These are phyloP conservation scores for Herpailurus yagouaroundi DNA, from an alignment of 2,113 vertebrate genomes.

Conservation along the genomic window DNA sequence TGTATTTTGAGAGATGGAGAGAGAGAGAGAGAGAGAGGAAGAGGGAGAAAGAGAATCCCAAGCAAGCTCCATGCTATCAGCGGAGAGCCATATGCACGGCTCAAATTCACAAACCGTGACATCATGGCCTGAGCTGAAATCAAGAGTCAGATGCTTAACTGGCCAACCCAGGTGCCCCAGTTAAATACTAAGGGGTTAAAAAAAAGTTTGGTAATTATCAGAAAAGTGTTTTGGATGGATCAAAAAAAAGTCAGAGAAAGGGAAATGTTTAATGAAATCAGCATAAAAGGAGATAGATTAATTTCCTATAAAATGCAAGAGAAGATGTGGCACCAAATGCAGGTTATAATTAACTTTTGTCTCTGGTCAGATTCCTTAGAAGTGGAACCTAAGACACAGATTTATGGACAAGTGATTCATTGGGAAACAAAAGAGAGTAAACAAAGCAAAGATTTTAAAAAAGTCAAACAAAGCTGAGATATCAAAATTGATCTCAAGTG, in stretches of 20 bases:
- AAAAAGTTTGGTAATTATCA: not conserved
- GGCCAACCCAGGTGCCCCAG: too few relatives aligned
- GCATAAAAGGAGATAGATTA: not conserved
- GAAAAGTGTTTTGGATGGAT: not conserved
- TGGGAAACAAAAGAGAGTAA: not conserved
- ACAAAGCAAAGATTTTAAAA: not conserved
- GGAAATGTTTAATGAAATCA: not conserved
- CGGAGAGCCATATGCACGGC: too few relatives aligned
- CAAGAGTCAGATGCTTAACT: too few relatives aligned
- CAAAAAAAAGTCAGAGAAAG: not conserved
- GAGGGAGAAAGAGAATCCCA: too few relatives aligned
- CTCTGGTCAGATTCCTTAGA: not conserved
- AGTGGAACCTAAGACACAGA: not conserved
- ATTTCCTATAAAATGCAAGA: not conserved
- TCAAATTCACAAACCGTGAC: too few relatives aligned
- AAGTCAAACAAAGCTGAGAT: fast-evolving
- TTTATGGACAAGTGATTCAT: not conserved
- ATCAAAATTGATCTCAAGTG: not conserved
- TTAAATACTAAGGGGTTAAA: too few relatives aligned
- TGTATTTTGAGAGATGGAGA: too few relatives aligned
- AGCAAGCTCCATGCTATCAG: too few relatives aligned
- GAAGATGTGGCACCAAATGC: fast-evolving
- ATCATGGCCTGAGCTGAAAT: too few relatives aligned
- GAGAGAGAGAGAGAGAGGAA: too few relatives aligned
- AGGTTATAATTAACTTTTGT: not conserved